A percentile compares a stretch with the other conserved stretches of the same genome.
Evolutionary conservation across 2,797 vertebrate genomes (phyloP).

Genomic region (Hephaestus fuliginosus): DNA sequence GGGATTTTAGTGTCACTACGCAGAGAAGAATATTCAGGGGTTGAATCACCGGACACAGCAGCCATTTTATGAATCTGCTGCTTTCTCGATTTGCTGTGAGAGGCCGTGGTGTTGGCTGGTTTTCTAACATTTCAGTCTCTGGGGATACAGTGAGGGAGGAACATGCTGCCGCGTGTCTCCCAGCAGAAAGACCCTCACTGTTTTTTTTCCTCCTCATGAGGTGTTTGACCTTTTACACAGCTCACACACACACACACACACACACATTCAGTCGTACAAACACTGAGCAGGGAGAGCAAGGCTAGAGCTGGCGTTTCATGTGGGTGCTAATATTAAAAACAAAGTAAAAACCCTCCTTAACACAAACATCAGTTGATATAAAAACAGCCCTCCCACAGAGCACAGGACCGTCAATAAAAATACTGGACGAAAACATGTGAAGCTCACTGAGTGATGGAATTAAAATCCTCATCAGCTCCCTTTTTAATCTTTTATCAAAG

Average conservation of each 20-base stretch:
- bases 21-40: constrained; percentile 11
- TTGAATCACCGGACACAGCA: constrained; percentile 2
- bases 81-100: not conserved
- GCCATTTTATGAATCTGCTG: constrained; percentile 43
- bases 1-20: not conserved
- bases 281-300: no score
- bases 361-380: not conserved
- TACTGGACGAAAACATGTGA: not conserved
- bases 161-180: constrained; percentile 18
- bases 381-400: not conserved
- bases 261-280: not conserved
- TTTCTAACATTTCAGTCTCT: constrained; percentile 9
- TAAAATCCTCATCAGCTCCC: not conserved
- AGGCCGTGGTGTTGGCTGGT: not conserved
- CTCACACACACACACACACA: not conserved
- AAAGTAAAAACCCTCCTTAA: not conserved
- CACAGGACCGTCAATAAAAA: not conserved
- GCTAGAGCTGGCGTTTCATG: not conserved
- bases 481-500: not conserved
- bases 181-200: constrained; percentile 2
- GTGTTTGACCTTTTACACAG: constrained; percentile 46
- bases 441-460: not conserved
- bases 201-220: constrained; percentile 13
- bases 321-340: not conserved
- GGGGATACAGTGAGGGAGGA: constrained; percentile 4